Evolutionary conservation across 2,888 invertebrate species (phyloP).

Genomic region (Leptinotarsa peninsularis): DNA sequence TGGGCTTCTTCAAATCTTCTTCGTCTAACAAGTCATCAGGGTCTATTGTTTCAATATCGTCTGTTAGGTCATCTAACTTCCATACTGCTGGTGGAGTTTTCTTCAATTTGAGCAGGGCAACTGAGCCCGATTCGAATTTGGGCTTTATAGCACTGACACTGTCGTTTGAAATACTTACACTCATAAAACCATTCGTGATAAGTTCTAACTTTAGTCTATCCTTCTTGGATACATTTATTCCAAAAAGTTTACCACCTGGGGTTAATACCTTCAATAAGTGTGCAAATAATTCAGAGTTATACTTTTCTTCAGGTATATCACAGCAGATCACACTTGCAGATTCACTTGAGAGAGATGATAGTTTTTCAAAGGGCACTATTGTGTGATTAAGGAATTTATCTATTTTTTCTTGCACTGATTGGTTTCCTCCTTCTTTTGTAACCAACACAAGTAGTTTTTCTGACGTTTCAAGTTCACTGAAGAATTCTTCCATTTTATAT

Average conservation of each 20-base stretch:
- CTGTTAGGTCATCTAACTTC: conserved; percentile 82
- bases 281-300: conserved; percentile 7
- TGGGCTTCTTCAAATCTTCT: conserved; percentile 89
- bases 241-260: conserved; percentile 54
- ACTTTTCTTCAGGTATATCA: conserved; percentile 21
- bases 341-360: conserved; percentile 16
- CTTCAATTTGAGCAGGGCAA: conserved; percentile 69
- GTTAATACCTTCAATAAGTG: conserved; percentile 45
- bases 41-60: conserved; percentile 83
- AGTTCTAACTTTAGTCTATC: conserved; percentile 56
- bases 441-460: conserved; percentile 8
- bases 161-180: conserved; percentile 51
- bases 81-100: conserved; percentile 72
- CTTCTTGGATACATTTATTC: conserved; percentile 44
- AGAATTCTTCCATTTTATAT: conserved; percentile 10
- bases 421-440: background rate
- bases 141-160: conserved; percentile 72
- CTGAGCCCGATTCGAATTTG: conserved; percentile 78
- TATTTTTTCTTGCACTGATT: background rate
- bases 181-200: conserved; percentile 60
- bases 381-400: conserved; percentile 7
- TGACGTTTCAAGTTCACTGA: conserved; percentile 1
- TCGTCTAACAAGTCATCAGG: conserved; percentile 90
- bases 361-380: background rate
- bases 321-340: conserved; percentile 32